phyloP scores from a whole-genome alignment of 2,113 vertebrate genomes.

The Ctenomys sociabilis region DNA sequence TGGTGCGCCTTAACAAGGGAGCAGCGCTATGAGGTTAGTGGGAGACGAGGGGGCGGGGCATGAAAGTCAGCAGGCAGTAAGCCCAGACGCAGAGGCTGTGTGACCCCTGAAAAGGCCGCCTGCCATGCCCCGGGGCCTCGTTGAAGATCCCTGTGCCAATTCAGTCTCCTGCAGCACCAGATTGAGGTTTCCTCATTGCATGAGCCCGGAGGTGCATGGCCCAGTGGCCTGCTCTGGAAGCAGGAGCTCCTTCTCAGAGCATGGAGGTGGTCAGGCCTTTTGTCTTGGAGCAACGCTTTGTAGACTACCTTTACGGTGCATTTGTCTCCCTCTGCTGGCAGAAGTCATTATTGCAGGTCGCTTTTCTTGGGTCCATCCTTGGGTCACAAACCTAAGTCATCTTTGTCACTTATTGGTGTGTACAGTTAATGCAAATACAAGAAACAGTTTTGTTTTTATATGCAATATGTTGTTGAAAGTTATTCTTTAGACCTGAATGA shows the following conservation, averaged over 20 bases:
- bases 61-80: not conserved
- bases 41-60: not conserved
- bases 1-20: not conserved
- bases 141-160: not conserved
- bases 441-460: not conserved
- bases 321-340: slow-evolving; percentile 69
- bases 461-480: not conserved
- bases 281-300: slow-evolving; percentile 67
- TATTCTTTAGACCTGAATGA: not conserved
- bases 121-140: not conserved
- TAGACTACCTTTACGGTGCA: not conserved
- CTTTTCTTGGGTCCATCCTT: not conserved
- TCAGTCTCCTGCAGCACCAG: not conserved
- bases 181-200: not conserved
- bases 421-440: not conserved
- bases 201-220: not conserved
- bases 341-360: not conserved
- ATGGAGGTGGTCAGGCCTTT: slow-evolving; percentile 8
- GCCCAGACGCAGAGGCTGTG: not conserved
- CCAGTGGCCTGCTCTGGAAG: not conserved
- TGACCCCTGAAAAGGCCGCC: not conserved
- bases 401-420: not conserved
- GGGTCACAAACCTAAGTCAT: not conserved
- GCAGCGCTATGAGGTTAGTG: not conserved
- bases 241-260: slow-evolving; percentile 1